Evolutionary conservation across 2,797 vertebrate genomes (phyloP).

Genomic region (Micropoecilia bifurca): DNA sequence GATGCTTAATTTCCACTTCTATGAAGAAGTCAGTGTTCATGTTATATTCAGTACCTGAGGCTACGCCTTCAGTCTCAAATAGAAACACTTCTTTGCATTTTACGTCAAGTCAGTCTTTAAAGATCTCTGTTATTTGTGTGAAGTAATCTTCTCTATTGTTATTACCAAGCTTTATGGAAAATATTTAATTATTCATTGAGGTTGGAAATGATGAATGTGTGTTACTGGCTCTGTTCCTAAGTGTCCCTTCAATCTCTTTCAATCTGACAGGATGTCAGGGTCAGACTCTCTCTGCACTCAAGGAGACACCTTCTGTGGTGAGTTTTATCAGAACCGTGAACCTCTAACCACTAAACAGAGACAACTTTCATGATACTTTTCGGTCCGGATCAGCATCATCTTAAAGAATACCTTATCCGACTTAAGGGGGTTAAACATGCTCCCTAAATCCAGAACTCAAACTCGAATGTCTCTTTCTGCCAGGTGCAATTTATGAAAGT

Average conservation of each 20-base stretch:
- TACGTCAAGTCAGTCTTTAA: background rate
- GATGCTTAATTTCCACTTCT: background rate
- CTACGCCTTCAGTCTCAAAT: background rate
- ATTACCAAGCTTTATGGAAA: background rate
- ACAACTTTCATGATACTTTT: background rate
- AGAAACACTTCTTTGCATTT: background rate
- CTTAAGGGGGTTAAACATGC: background rate
- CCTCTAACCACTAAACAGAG: background rate
- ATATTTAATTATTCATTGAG: background rate
- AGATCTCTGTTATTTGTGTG: background rate
- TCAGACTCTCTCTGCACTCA: constrained; percentile 55
- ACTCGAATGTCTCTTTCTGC: background rate
- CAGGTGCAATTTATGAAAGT: background rate
- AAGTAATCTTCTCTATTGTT: background rate
- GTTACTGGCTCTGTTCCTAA: background rate
- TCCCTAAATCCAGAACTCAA: background rate
- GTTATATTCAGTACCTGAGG: background rate
- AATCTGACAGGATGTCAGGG: constrained; percentile 76
- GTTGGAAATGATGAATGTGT: background rate
- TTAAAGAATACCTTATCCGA: background rate
- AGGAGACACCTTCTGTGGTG: constrained; percentile 79
- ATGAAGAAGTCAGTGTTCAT: background rate
- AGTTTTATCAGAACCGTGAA: constrained; percentile 32
- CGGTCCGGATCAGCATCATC: background rate
- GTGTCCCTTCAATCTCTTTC: background rate